These are phyloP conservation scores for Glaucomys volans DNA, from an alignment of 2,113 vertebrate genomes.

Conservation along the genomic window DNA sequence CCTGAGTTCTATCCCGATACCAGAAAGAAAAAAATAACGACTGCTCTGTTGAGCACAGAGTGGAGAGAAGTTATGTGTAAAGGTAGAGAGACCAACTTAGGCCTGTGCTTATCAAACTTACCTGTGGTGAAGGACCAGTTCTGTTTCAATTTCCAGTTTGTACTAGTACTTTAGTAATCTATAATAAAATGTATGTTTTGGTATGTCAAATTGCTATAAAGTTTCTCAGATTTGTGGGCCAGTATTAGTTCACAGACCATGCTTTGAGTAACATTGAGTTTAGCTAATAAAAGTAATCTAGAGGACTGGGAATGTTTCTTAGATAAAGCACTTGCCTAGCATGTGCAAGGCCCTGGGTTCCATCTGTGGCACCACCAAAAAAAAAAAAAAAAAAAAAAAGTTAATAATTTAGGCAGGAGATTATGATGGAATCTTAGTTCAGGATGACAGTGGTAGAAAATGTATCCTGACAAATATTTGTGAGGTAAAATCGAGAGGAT, in stretches of 20 bases:
- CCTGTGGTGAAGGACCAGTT: background rate
- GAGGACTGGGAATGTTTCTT: background rate
- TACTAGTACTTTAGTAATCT: conserved; percentile 9
- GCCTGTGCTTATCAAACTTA: background rate
- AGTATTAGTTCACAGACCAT: background rate
- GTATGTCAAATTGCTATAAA: background rate
- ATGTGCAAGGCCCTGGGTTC: background rate
- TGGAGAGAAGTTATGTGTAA: background rate
- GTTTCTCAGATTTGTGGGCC: background rate
- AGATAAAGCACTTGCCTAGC: background rate
- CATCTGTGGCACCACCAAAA: background rate
- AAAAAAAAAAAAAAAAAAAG: background rate
- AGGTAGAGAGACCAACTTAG: background rate
- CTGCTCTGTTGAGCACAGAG: background rate
- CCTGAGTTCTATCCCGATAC: no score
- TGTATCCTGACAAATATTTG: conserved; percentile 38
- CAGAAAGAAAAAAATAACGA: no score
- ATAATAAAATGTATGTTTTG: conserved; percentile 44
- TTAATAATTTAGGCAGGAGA: background rate
- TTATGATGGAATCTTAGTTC: background rate
- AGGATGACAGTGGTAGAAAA: background rate
- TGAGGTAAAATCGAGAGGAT: background rate
- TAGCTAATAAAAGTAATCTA: background rate
- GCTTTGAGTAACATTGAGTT: conserved; percentile 42
- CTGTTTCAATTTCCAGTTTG: conserved; percentile 25